Evolutionary conservation across 2,797 vertebrate genomes (phyloP), one percentile per base, ranked within the genome.

Genomic region (Danio jaintianensis): DNA sequence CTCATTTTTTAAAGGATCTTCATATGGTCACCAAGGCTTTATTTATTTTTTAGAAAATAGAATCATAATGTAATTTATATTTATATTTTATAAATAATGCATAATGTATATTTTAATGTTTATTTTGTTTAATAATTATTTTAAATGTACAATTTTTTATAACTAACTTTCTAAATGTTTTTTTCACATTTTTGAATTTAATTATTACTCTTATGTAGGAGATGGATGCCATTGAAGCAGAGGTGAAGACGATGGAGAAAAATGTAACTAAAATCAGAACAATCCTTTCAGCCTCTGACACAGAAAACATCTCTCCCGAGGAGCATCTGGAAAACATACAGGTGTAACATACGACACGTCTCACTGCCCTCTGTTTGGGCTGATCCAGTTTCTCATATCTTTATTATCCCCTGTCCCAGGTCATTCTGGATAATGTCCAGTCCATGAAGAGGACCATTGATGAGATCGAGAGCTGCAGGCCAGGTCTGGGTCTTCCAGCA

Each of bases 211-310:
- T 4, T 75, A 4, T 63, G n/a, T 79, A 99, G 98, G 93, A 95
- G 81, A 88, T 97, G 86, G 93, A 94, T 83, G 91, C 91, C 56
- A 92, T 97, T 59, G 97, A 98, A 90, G 86, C 88, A 5, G 97
- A 98, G 72, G 86, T 98, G 12, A 98, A 96, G 84, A 88, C 75
- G 0, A 93, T 97, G 86, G 96, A 98, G 88, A 97, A 94, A 81
- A 95, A 94, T 7, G 42, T 96, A 62, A 87, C 87, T 0, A 96
- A 96, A 90, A 97, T 99, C 86, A 92, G 88, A 91, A 88, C 89
- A 1, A 96, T 98, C 84, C 88, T 98, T 56, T 94, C 94, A 47
- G 95, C 95, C 18, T 86, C 94, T 82, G 95, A 97, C 66, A 86
- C 94, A 47, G 82, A 93, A 71, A 89, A 93, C 67, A 92, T 96